phyloP scores from a whole-genome alignment of 2,113 vertebrate genomes.

The Prunella himalayana region DNA sequence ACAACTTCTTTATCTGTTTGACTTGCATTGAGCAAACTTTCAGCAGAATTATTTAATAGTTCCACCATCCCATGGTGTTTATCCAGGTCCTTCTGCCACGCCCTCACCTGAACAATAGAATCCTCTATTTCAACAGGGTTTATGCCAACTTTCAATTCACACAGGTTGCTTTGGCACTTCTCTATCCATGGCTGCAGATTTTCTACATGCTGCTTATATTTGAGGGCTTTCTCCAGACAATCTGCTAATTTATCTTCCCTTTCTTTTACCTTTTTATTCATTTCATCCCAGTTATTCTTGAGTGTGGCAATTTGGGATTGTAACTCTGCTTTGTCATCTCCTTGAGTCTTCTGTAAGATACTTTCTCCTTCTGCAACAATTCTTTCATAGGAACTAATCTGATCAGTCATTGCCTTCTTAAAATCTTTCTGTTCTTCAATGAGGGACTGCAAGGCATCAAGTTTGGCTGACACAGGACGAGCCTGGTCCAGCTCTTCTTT shows the following conservation, averaged over 20 bases:
- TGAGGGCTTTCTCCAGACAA: conserved; percentile 82
- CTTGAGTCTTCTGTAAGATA: conserved; percentile 87
- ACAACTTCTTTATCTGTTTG: conserved; percentile 81
- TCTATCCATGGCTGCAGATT: conserved; percentile 84
- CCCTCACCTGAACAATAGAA: conserved; percentile 79
- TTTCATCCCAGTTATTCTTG: conserved; percentile 84
- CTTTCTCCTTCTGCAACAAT: conserved; percentile 85
- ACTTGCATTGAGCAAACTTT: conserved; percentile 81
- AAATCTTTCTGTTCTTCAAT: conserved; percentile 82
- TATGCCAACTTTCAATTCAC: conserved; percentile 73
- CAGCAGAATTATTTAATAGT: conserved; percentile 80
- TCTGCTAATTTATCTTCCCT: conserved; percentile 79
- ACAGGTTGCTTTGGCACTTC: conserved; percentile 77
- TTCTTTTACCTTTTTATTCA: conserved; percentile 80
- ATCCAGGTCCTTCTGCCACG: conserved; percentile 90
- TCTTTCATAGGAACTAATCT: conserved; percentile 80
- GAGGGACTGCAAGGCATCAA: conserved; percentile 76
- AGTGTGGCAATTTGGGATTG: conserved; percentile 84
- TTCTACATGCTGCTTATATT: conserved; percentile 83
- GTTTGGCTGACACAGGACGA: conserved; percentile 78
- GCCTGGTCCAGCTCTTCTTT: conserved; percentile 78
- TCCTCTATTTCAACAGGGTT: conserved; percentile 79
- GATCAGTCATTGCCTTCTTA: conserved; percentile 69
- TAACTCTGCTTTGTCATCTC: conserved; percentile 83
- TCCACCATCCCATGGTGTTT: conserved; percentile 88